These are phyloP conservation scores for Grammomys surdaster DNA, from an alignment of 2,113 vertebrate species.

Conservation along the genomic window DNA sequence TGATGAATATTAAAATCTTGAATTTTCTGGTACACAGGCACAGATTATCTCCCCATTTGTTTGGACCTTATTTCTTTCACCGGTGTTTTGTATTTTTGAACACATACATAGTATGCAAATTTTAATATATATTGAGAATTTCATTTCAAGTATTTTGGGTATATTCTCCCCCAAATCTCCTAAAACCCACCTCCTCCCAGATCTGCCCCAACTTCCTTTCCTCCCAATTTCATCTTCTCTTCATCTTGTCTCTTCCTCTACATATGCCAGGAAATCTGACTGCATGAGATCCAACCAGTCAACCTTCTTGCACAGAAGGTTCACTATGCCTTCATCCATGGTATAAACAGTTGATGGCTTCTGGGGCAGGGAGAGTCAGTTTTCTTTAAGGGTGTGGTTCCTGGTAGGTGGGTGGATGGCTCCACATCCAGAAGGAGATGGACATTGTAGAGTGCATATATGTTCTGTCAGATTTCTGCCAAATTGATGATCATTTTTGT, in stretches of 20 bases:
- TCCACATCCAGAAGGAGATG: background rate
- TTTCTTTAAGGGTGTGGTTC: background rate
- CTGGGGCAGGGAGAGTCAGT: too few relatives aligned
- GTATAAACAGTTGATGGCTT: background rate
- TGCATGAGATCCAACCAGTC: background rate
- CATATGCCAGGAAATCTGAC: background rate
- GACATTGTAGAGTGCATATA: background rate
- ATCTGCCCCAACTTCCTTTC: background rate
- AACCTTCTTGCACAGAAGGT: background rate
- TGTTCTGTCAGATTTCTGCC: background rate
- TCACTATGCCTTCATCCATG: background rate
- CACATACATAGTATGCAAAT: background rate
- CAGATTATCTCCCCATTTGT: background rate
- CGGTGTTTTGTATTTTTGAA: background rate
- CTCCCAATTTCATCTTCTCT: background rate
- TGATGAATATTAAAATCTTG: background rate
- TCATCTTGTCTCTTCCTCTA: background rate
- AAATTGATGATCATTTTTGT: background rate
- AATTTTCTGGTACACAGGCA: background rate
- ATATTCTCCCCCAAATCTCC: background rate
- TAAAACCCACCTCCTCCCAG: background rate
- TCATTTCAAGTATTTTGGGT: background rate
- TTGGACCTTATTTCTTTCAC: background rate
- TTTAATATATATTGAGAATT: background rate
- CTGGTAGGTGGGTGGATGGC: background rate